Evolutionary conservation across 2,888 invertebrate species (phyloP), one percentile per base, ranked within the genome.

Genomic region (Eulithis testata): DNA sequence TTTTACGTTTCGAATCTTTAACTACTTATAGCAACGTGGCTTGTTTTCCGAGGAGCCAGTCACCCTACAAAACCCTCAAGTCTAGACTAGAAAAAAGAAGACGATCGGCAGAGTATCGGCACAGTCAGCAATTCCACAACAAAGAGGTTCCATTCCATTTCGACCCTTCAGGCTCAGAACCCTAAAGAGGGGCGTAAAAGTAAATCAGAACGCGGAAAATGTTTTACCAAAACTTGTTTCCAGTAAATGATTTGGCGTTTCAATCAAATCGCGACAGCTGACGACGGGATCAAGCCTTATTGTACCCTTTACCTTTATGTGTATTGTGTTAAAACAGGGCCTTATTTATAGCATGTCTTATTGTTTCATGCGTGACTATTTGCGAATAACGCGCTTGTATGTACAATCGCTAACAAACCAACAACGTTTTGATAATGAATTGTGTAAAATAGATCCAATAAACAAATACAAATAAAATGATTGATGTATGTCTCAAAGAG

Each of bases 211-310:
- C 63, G 71, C 70, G 73, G 72, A 74, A 76, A 75, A 77, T 76
- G 72, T 67, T 70, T 70, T 68, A 63, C 65, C 73, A 73, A 73
- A 77, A 77, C 76, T 49, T 71, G 74, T 73, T 69, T 70, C 72
- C 72, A 59, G 73, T 74, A 77, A 79, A 78, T 79, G 73, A 77
- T 77, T 77, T 77, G 74, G 68, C 75, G 73, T 76, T 78, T 78
- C 76, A 79, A 80, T 80, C 81, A 77, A 78, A 80, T 76, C 71
- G 76, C 70, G 69, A 53, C 53, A 65, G 73, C 66, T 65, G 70
- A 67, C 55, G 68, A 68, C 61, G 60, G 68, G 70, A 68, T 76
- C 69, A 61, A 68, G 64, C 68, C 56, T 55, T 55, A 55, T 61
- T 56, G 62, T 51, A 51, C 56, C 50, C 51, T 56, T 56, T 51